Evolutionary conservation across 2,888 invertebrate species (phyloP).

Genomic region (Drosophila trichaetosa): DNA sequence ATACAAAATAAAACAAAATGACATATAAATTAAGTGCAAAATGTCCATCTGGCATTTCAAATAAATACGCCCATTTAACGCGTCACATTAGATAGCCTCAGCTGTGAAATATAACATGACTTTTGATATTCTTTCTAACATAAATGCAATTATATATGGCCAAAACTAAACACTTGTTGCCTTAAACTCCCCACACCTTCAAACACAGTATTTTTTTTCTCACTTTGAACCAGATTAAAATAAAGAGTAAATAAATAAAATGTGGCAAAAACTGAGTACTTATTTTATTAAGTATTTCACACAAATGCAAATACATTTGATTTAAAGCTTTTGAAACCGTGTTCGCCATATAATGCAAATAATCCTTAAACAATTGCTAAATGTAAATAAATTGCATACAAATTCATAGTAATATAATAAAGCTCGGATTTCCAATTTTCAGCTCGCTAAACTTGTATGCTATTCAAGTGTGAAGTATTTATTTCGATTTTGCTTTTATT

Average conservation of each 20-base stretch:
- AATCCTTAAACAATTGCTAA: conserved; percentile 30
- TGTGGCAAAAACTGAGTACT: background rate
- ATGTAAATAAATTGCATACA: background rate
- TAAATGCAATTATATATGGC: background rate
- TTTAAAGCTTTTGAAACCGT: background rate
- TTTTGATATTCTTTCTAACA: background rate
- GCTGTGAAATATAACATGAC: background rate
- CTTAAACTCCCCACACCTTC: background rate
- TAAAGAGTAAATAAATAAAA: conserved; percentile 1
- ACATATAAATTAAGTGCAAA: conserved; percentile 32
- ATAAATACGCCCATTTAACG: background rate
- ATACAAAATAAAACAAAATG: conserved; percentile 7
- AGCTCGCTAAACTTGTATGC: conserved; percentile 12
- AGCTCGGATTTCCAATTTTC: conserved; percentile 30
- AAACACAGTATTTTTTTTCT: background rate
- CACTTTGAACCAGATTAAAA: background rate
- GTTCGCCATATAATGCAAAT: background rate
- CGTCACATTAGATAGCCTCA: background rate
- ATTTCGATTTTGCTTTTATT: conserved; percentile 35
- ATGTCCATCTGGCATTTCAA: background rate
- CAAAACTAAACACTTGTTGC: background rate
- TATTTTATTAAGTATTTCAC: background rate
- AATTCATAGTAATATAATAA: conserved; percentile 10
- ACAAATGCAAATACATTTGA: background rate
- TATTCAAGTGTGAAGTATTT: conserved; percentile 40